A percentile compares a stretch with the other conserved stretches of the same genome.
Conservation (phyloP, 2,888 invertebrate species). For the Saturnia japonica region DNA sequence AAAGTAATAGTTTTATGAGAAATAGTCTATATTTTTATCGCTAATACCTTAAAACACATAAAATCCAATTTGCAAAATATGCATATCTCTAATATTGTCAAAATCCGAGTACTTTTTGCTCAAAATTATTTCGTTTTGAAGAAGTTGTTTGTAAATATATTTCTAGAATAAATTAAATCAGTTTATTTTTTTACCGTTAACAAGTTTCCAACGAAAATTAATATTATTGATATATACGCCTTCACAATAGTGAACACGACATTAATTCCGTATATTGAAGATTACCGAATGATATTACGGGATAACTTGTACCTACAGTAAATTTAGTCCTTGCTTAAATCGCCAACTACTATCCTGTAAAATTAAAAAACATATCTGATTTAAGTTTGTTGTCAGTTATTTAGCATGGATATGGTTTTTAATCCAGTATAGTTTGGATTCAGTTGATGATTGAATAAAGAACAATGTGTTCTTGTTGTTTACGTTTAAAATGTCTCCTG, state of each 20-base stretch:
- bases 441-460: not conserved
- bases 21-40: not conserved
- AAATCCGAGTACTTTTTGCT: not conserved
- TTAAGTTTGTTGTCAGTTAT: not conserved
- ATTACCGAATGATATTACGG: not conserved
- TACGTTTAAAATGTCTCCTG: not conserved
- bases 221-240: not conserved
- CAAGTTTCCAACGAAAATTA: not conserved
- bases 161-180: not conserved
- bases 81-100: not conserved
- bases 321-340: not conserved
- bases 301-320: not conserved
- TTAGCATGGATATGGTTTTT: not conserved
- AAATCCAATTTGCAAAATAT: not conserved
- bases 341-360: not conserved
- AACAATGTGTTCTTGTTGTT: not conserved
- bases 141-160: slow-evolving; percentile 7
- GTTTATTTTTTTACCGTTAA: not conserved
- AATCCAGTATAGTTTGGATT: not conserved
- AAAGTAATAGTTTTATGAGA: not conserved
- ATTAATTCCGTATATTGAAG: not conserved
- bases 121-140: not conserved
- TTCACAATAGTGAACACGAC: not conserved
- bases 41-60: not conserved
- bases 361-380: not conserved